These are phyloP conservation scores for Electrona antarctica DNA, from an alignment of 2,113 vertebrate species.

Conservation along the genomic window DNA sequence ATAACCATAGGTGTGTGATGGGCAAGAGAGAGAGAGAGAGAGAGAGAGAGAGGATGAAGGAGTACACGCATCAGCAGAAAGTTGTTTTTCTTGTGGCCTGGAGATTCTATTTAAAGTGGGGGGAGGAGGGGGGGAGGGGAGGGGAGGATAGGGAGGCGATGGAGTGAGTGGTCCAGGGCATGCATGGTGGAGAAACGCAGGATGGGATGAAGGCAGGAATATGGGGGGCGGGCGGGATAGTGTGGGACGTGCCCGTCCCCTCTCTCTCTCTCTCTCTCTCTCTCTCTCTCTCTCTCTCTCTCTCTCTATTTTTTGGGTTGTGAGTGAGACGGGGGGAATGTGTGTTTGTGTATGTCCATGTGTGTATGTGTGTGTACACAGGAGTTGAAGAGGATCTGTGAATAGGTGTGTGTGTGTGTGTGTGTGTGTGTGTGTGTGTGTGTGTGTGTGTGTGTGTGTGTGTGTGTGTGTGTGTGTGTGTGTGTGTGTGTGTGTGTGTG, in stretches of 20 bases:
- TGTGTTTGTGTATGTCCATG: too few relatives aligned
- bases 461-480: constrained; percentile 4
- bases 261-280: constrained; percentile 8
- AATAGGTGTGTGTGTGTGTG: constrained; percentile 55
- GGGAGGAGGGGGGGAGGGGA: constrained; percentile 23
- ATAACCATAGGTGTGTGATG: constrained; percentile 63
- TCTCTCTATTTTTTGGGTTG: constrained; percentile 40
- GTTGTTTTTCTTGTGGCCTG: constrained; percentile 85
- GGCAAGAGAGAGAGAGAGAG: constrained; percentile 46
- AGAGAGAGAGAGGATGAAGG: constrained; percentile 64
- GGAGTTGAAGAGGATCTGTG: constrained; percentile 44
- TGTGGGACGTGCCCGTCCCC: constrained; percentile 9
- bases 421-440: too few relatives aligned
- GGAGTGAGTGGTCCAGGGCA: constrained; percentile 44
- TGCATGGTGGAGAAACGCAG: constrained; percentile 38
- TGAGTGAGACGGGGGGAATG: constrained; percentile 54
- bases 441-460: too few relatives aligned
- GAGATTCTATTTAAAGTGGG: constrained; percentile 85
- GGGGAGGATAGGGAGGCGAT: constrained; percentile 23
- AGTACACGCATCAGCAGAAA: constrained; percentile 89
- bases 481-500: neutral
- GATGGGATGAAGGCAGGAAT: constrained; percentile 59
- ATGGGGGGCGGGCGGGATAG: constrained; percentile 35
- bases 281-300: neutral
- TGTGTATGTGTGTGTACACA: neutral